Conservation (phyloP, 2,888 invertebrate species). For the Cepaea hortensis region DNA sequence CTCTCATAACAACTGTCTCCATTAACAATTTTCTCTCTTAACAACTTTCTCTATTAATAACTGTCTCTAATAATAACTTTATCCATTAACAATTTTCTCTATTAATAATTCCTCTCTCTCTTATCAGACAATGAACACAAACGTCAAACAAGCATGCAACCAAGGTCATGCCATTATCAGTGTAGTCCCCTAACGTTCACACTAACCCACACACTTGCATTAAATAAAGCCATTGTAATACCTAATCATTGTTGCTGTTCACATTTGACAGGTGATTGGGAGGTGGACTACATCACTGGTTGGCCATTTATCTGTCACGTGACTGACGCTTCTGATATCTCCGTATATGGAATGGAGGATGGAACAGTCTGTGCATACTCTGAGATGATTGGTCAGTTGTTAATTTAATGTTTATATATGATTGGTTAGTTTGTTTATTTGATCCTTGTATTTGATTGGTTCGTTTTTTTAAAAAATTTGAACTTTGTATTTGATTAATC, state of each 20-base stretch:
- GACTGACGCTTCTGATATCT: conserved; percentile 63
- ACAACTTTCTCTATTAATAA: no score
- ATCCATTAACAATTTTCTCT: no score
- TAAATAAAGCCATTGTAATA: not conserved
- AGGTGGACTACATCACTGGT: conserved; percentile 69
- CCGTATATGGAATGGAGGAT: conserved; percentile 68
- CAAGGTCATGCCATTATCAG: no score
- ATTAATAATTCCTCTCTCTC: no score
- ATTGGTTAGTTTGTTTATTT: not conserved
- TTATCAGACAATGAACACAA: no score
- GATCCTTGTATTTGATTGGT: not conserved
- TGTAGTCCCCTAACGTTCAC: no score
- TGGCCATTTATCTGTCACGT: conserved; percentile 65
- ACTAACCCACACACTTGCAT: not conserved
- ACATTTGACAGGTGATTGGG: conserved; percentile 67
- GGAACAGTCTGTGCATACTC: conserved; percentile 65
- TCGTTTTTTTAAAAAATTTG: not conserved
- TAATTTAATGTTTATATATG: not conserved
- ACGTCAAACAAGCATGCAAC: no score
- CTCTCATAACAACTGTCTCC: no score
- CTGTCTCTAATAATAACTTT: no score
- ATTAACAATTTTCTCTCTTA: no score
- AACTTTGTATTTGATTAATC: no score
- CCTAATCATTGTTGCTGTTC: not conserved
- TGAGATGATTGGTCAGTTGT: conserved; percentile 62